Evolutionary conservation across 2,888 invertebrate genomes (phyloP).

Genomic region (Drosophila meridiana): DNA sequence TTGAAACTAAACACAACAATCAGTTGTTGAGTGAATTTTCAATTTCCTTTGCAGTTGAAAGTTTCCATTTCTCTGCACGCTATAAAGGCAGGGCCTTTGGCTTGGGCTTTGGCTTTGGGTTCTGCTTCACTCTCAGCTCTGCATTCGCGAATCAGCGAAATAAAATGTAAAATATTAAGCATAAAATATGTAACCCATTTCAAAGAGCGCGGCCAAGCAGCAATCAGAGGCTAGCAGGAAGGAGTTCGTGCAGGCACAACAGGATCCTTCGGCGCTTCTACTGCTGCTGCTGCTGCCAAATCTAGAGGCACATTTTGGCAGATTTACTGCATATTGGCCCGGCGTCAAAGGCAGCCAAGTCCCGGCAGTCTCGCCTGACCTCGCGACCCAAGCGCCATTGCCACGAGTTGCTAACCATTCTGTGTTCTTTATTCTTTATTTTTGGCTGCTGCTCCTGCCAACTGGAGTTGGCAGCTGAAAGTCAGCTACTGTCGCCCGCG

Average conservation of each 20-base stretch:
- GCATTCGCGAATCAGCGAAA: constrained; percentile 57
- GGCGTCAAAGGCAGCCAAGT: constrained; percentile 83
- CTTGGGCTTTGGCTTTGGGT: constrained; percentile 6
- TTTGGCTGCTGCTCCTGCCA: constrained; percentile 45
- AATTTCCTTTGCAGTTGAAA: constrained; percentile 51
- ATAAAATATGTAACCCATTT: constrained; percentile 83
- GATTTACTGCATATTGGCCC: constrained; percentile 85
- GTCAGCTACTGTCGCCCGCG: constrained; percentile 60
- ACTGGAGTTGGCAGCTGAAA: constrained; percentile 43
- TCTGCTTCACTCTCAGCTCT: constrained; percentile 24
- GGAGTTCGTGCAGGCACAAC: constrained; percentile 1
- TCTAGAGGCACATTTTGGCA: constrained; percentile 82
- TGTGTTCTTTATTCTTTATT: constrained; percentile 11
- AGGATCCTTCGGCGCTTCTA: constrained; percentile 12
- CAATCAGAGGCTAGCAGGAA: constrained; percentile 2
- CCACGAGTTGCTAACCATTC: constrained; percentile 19
- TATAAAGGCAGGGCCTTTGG: constrained; percentile 50
- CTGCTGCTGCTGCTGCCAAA: constrained; percentile 63
- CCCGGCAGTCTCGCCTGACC: constrained; percentile 51
- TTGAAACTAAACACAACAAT: constrained; percentile 54
- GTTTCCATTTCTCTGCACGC: constrained; percentile 43
- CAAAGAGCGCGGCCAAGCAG: constrained; percentile 40
- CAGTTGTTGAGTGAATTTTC: constrained; percentile 52
- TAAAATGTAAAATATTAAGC: constrained; percentile 82
- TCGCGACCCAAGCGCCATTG: constrained; percentile 13